Base-by-base conservation (phyloP, 2,888 invertebrate genomes). In the Noctua comes region DNA sequence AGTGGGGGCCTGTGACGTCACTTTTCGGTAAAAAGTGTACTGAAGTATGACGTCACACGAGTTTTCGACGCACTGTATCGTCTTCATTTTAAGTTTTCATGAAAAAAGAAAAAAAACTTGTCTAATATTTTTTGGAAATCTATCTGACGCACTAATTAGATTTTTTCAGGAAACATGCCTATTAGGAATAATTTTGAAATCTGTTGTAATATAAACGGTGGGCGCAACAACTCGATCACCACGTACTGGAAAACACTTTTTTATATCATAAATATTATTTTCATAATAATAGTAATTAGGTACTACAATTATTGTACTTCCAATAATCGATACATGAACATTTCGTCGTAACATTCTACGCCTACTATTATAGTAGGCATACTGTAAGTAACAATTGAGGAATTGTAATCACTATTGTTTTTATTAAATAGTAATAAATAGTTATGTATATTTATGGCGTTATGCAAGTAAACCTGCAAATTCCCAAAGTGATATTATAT, bases 401-500 rank as follows among this genome's bases (percentile, higher is more conserved):
- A 95, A 96, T 95, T 96, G 94, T 96, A 96, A 94, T 92, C 93
- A 93, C 79, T 92, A 94, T 94, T 93, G 93, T 94, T 95, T 95
- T 95, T 93, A 93, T 93, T 90, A 89, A 90, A 89, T 93, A 91
- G 90, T 91, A 90, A 85, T 88, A 87, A 92, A 93, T 94, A 95
- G 92, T 92, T 94, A 94, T 93, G 92, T 95, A 95, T 95, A 94
- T 95, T 95, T 94, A 95, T 93, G 89, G 95, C 94, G 95, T 95
- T 96, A 96, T 95, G 95, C 95, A 95, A 96, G 94, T 96, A 93
- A 95, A 96, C 96, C 95, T 96, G 96, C 96, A 94, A 96, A 96
- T 95, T 96, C 96, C 96, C 95, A 96, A 97, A 96, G 96, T 96
- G 96, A 96, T 97, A 97, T 90, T 95, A 95, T 96, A 96, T 95